phyloP scores from a whole-genome alignment of 2,888 invertebrate genomes.

The Pherbina coryleti region DNA sequence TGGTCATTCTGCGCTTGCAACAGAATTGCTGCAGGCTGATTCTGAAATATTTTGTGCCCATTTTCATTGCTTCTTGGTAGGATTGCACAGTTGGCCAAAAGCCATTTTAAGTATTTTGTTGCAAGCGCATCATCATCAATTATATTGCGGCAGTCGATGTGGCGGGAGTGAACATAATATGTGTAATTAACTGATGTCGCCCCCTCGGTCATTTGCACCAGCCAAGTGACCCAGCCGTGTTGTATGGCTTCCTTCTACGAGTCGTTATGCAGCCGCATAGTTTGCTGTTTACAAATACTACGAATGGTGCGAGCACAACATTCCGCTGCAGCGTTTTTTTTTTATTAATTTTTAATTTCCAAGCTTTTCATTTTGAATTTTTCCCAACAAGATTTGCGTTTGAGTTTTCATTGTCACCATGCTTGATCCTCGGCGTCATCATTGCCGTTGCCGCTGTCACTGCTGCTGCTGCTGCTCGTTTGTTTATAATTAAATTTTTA shows the following conservation, averaged over 20 bases:
- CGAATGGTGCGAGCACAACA: not conserved
- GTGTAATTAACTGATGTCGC: slow-evolving; percentile 59
- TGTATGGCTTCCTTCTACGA: not conserved
- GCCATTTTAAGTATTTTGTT: slow-evolving; percentile 19
- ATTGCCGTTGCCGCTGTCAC: too few relatives aligned
- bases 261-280: not conserved
- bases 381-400: not conserved
- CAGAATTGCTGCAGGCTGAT: not conserved
- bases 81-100: slow-evolving; percentile 12
- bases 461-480: slow-evolving; percentile 7
- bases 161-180: slow-evolving; percentile 49
- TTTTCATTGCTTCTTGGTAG: not conserved
- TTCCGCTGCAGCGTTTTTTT: not conserved
- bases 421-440: not conserved
- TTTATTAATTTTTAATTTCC: not conserved
- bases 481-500: slow-evolving; percentile 40
- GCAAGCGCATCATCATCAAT: slow-evolving; percentile 28
- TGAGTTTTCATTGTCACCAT: slow-evolving; percentile 5
- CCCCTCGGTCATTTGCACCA: not conserved
- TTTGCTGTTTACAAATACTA: not conserved
- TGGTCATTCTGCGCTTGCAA: not conserved
- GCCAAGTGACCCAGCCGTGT: not conserved
- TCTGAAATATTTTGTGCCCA: not conserved
- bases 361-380: too few relatives aligned
- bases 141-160: slow-evolving; percentile 4